phyloP scores from a whole-genome alignment of 2,113 vertebrate species.

The Phyllopteryx taeniolatus region DNA sequence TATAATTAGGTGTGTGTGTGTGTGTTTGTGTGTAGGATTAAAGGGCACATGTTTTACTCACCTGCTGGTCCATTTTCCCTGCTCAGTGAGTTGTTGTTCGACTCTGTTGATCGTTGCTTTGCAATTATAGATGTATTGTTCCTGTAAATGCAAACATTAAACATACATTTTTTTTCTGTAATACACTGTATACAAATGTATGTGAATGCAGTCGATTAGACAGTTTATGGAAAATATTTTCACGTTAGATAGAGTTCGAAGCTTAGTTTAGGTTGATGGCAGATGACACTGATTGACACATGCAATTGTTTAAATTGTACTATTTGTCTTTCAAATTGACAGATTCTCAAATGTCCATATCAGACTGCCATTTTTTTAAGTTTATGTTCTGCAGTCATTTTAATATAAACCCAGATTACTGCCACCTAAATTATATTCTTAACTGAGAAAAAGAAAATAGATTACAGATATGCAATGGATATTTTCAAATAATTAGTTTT shows the following conservation, averaged over 20 bases:
- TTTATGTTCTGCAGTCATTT: too few relatives aligned
- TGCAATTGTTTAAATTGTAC: too few relatives aligned
- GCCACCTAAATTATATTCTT: not conserved
- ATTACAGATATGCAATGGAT: not conserved
- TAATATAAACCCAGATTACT: too few relatives aligned
- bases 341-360: too few relatives aligned
- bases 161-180: not conserved
- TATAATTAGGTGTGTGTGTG: not conserved
- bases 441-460: not conserved
- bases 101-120: slow-evolving; percentile 46
- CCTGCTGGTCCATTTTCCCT: slow-evolving; percentile 36
- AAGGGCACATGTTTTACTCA: slow-evolving; percentile 51
- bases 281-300: too few relatives aligned
- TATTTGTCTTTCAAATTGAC: too few relatives aligned
- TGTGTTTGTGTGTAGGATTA: not conserved
- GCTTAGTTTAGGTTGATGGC: too few relatives aligned
- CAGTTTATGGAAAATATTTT: too few relatives aligned
- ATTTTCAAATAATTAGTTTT: not conserved
- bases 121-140: slow-evolving; percentile 41
- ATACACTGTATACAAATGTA: not conserved
- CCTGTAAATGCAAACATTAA: slow-evolving; percentile 34
- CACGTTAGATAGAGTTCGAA: too few relatives aligned
- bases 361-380: too few relatives aligned
- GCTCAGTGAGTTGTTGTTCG: slow-evolving; percentile 65
- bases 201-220: not conserved